Evolutionary conservation across 1,140 invertebrate species (phyloP).

Genomic region (Bombus vancouverensis): DNA sequence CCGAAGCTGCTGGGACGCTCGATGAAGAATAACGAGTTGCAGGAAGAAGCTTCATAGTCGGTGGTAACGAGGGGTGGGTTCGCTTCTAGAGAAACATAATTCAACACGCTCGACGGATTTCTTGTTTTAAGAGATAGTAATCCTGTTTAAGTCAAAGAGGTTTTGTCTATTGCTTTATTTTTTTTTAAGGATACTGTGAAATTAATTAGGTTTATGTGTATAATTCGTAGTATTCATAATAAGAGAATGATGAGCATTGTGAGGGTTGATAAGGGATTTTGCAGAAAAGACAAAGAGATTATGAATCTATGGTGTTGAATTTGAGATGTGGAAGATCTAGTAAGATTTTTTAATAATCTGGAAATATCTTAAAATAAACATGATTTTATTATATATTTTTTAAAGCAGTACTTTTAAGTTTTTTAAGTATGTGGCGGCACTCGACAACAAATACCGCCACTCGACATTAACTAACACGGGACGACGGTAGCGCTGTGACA

Average conservation of each 20-base stretch:
- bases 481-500: too few relatives aligned
- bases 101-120: not conserved
- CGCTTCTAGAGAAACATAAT: not conserved
- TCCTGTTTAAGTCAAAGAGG: not conserved
- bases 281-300: not conserved
- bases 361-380: not conserved
- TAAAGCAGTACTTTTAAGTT: not conserved
- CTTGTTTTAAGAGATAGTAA: not conserved
- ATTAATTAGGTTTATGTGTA: not conserved
- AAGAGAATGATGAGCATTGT: not conserved
- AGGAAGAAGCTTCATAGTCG: not conserved
- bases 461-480: too few relatives aligned
- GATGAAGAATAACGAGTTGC: constrained; percentile 15
- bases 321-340: not conserved
- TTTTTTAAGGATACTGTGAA: too few relatives aligned
- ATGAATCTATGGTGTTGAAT: not conserved
- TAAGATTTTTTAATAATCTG: too few relatives aligned
- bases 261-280: too few relatives aligned
- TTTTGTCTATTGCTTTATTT: not conserved
- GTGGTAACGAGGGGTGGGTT: not conserved
- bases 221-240: too few relatives aligned
- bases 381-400: not conserved
- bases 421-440: too few relatives aligned
- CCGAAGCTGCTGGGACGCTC: not conserved
- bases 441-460: too few relatives aligned